phyloP scores from a whole-genome alignment of 2,888 invertebrate species.

The Pedicia rivosa region DNA sequence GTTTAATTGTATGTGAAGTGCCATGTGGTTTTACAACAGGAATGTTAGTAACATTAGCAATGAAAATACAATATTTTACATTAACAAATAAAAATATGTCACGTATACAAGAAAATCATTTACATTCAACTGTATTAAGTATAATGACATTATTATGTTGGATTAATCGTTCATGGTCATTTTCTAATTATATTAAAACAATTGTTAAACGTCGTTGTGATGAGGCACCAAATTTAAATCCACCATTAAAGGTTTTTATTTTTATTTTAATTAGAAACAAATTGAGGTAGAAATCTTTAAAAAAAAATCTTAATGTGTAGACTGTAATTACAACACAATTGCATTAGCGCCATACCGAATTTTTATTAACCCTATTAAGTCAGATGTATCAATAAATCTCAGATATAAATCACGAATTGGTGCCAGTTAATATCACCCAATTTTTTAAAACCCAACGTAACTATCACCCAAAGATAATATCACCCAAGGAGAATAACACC shows the following conservation, averaged over 20 bases:
- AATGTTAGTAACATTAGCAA: constrained; percentile 37
- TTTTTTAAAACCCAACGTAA: too few species aligned
- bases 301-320: too few species aligned
- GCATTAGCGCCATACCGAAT: too few species aligned
- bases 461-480: too few species aligned
- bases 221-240: constrained; percentile 46
- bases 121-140: constrained; percentile 42
- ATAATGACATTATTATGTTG: constrained; percentile 45
- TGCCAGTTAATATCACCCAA: too few species aligned
- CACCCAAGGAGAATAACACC: too few species aligned
- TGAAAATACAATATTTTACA: constrained; percentile 43
- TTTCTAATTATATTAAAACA: constrained; percentile 40
- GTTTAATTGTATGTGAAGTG: constrained; percentile 38
- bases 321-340: too few species aligned
- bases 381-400: too few species aligned
- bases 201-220: constrained; percentile 39
- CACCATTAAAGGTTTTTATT: constrained; percentile 39
- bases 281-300: too few species aligned
- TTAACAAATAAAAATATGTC: constrained; percentile 27
- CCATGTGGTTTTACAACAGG: constrained; percentile 46
- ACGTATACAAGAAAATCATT: constrained; percentile 29
- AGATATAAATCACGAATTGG: too few species aligned
- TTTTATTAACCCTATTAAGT: too few species aligned
- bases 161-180: constrained; percentile 38
- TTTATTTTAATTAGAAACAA: too few species aligned